phyloP scores from a whole-genome alignment of 2,888 invertebrate species.

The Keiferia lycopersicella region DNA sequence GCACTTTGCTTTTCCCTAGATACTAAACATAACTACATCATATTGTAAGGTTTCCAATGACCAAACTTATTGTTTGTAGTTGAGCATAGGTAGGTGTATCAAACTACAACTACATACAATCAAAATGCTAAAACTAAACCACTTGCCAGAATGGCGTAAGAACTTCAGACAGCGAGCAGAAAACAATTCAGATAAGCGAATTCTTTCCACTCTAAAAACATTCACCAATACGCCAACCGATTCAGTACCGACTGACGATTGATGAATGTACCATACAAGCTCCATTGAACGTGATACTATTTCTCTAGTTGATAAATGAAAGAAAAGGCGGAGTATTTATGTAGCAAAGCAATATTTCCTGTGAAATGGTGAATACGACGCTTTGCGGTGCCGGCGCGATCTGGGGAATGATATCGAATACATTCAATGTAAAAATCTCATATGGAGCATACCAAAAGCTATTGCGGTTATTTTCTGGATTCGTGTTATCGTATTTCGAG shows the following conservation, averaged over 20 bases:
- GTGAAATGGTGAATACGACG: slow-evolving; percentile 9
- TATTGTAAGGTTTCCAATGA: too few species aligned
- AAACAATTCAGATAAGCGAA: background rate
- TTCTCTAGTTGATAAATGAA: slow-evolving; percentile 19
- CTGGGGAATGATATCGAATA: slow-evolving; percentile 15
- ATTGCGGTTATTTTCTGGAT: slow-evolving; percentile 6
- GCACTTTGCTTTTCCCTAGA: too few species aligned
- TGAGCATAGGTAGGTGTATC: too few species aligned
- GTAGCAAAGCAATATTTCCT: slow-evolving; percentile 19
- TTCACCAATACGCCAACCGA: background rate
- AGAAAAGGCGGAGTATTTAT: slow-evolving; percentile 14
- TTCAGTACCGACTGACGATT: background rate
- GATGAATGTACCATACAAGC: slow-evolving; percentile 11
- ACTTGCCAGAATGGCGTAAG: background rate
- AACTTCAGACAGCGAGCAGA: too few species aligned
- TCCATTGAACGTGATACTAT: slow-evolving; percentile 6
- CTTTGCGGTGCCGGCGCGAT: slow-evolving; percentile 1
- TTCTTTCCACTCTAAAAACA: background rate
- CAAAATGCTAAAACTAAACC: background rate
- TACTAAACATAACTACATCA: too few species aligned
- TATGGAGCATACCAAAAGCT: slow-evolving; percentile 16
- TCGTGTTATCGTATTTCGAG: slow-evolving; percentile 10
- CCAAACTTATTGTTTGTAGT: too few species aligned
- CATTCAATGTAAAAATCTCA: slow-evolving; percentile 17
- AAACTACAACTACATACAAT: too few species aligned